Percentiles rank a stretch among this genome's conserved stretches.
Evolutionary conservation across 2,888 invertebrate genomes (phyloP).

Genomic region (Pediacus dermestoides): DNA sequence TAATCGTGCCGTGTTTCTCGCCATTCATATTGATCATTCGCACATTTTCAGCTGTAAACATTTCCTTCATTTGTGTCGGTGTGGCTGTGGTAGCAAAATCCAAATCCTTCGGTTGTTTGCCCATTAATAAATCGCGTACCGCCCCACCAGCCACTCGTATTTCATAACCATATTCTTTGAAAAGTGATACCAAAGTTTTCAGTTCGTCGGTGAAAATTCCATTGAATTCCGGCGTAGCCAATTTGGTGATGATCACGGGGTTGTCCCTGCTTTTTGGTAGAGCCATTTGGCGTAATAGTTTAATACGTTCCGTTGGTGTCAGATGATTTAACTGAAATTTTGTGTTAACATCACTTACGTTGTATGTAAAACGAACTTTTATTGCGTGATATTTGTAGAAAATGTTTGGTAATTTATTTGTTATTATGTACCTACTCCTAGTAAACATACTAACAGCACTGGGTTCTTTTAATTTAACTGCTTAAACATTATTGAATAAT

Average conservation of each 20-base stretch:
- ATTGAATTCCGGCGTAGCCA: slow-evolving; percentile 71
- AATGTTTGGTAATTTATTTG: too few relatives aligned
- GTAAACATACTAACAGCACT: too few relatives aligned
- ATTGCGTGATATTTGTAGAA: too few relatives aligned
- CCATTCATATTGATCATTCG: slow-evolving; percentile 91
- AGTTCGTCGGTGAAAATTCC: slow-evolving; percentile 82
- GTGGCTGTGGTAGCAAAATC: slow-evolving; percentile 98
- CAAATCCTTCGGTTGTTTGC: slow-evolving; percentile 78
- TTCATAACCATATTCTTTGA: slow-evolving; percentile 78
- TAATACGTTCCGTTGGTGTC: too few relatives aligned
- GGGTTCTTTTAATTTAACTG: too few relatives aligned
- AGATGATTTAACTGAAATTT: too few relatives aligned
- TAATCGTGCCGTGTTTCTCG: slow-evolving; percentile 94
- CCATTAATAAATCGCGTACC: slow-evolving; percentile 83
- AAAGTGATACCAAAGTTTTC: slow-evolving; percentile 64
- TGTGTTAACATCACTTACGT: too few relatives aligned
- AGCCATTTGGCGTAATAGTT: slow-evolving; percentile 39
- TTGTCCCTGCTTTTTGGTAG: slow-evolving; percentile 53
- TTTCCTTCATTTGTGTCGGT: slow-evolving; percentile 90
- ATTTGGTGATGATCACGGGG: slow-evolving; percentile 63
- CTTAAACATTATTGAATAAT: too few relatives aligned
- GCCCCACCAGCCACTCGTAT: slow-evolving; percentile 95
- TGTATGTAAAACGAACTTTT: too few relatives aligned
- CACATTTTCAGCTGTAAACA: slow-evolving; percentile 80
- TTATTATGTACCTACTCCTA: too few relatives aligned